Conservation (phyloP, 2,113 vertebrate genomes). For the Sardina pilchardus region DNA sequence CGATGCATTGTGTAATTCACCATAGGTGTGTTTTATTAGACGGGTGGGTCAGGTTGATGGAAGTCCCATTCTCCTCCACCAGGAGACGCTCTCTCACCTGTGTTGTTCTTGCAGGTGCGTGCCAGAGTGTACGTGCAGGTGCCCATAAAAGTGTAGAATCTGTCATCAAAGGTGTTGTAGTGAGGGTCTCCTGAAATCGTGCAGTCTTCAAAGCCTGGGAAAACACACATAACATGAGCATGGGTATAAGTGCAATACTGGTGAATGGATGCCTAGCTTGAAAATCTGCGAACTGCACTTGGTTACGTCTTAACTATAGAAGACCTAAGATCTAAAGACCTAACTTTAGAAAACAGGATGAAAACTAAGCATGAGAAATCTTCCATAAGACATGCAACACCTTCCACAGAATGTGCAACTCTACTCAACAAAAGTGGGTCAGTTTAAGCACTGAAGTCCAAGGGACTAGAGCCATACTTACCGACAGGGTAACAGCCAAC, state of each 20-base stretch:
- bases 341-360: too few species aligned
- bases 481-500: conserved; percentile 74
- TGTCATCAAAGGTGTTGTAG: conserved; percentile 81
- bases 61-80: neutral
- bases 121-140: conserved; percentile 81
- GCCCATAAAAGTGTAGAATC: conserved; percentile 81
- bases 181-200: conserved; percentile 83
- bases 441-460: neutral
- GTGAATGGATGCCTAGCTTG: neutral
- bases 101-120: conserved; percentile 68
- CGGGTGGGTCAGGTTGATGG: neutral
- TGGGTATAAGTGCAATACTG: neutral
- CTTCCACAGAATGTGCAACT: neutral
- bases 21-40: neutral
- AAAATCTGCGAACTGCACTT: neutral
- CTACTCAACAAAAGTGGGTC: neutral
- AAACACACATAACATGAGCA: neutral
- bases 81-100: conserved; percentile 51
- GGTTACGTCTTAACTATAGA: neutral
- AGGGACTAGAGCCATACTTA: conserved; percentile 45
- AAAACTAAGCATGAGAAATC: too few species aligned
- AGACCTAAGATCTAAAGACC: too few species aligned
- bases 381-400: neutral
- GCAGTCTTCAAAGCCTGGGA: conserved; percentile 71
- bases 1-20: neutral